Percentiles rank a stretch among this genome's conserved stretches.
phyloP scores from a whole-genome alignment of 2,113 vertebrate species.

The Thamnaconus septentrionalis region DNA sequence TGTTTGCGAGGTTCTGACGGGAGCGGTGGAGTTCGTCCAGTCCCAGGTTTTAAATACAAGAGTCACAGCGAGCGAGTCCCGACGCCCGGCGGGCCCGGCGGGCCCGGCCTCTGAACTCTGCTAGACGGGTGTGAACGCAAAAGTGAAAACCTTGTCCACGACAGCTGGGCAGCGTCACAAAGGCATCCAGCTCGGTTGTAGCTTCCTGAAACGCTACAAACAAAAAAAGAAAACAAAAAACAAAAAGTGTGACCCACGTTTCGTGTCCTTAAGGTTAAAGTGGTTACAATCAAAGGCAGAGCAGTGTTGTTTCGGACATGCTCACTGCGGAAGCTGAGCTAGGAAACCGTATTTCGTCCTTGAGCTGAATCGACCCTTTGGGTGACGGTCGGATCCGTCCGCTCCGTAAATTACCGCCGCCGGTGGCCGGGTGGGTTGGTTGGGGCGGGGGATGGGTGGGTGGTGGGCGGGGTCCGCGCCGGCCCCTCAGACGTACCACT shows the following conservation, averaged over 20 bases:
- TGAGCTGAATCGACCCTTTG: constrained; percentile 32
- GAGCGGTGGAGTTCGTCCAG: constrained; percentile 29
- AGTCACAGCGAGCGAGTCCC: background rate
- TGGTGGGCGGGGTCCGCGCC: no score
- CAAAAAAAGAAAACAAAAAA: background rate
- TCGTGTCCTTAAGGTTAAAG: constrained; percentile 58
- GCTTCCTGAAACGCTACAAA: constrained; percentile 42
- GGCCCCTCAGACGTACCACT: constrained; percentile 92
- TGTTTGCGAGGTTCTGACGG: constrained; percentile 25
- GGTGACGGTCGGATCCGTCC: constrained; percentile 33
- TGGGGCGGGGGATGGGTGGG: no score
- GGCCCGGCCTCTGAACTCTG: constrained; percentile 15
- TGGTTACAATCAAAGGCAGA: constrained; percentile 66
- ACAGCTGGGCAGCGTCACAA: constrained; percentile 17
- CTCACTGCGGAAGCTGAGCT: constrained; percentile 36
- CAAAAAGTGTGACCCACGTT: constrained; percentile 42
- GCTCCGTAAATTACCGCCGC: constrained; percentile 43
- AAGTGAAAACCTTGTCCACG: constrained; percentile 54
- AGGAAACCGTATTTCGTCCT: constrained; percentile 9
- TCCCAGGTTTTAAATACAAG: constrained; percentile 56
- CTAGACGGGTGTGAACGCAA: constrained; percentile 53
- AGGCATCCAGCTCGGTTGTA: constrained; percentile 36
- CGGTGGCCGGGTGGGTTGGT: constrained; percentile 13
- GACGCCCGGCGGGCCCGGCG: no score
- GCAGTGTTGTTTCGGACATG: constrained; percentile 40